Evolutionary conservation across 2,113 vertebrate genomes (phyloP).

Genomic region (Chloropsis cyanopogon): DNA sequence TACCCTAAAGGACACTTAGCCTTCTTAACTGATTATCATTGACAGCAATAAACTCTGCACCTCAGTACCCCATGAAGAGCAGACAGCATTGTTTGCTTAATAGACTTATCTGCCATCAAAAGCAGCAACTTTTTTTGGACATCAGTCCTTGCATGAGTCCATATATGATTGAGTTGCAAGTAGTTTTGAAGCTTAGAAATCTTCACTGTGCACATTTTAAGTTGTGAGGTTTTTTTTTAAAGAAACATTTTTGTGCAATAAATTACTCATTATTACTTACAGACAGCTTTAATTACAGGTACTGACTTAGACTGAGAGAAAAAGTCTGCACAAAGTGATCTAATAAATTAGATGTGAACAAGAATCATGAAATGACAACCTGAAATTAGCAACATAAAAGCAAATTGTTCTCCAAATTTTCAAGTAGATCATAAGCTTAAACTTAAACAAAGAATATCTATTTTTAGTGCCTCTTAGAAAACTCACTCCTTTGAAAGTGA

Average conservation of each 20-base stretch:
- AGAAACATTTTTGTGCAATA: not conserved
- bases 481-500: not conserved
- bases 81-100: not conserved
- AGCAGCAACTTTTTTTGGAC: not conserved
- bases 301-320: not conserved
- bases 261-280: not conserved
- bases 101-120: not conserved
- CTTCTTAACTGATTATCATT: not conserved
- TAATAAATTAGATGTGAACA: constrained; percentile 9
- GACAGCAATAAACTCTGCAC: not conserved
- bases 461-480: constrained; percentile 7
- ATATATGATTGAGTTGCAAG: not conserved
- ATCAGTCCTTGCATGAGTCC: not conserved
- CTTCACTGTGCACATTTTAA: not conserved
- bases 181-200: not conserved
- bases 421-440: not conserved
- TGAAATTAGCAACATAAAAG: constrained; percentile 49
- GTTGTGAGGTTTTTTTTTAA: not conserved
- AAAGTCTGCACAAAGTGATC: not conserved
- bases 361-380: constrained; percentile 3
- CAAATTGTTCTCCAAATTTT: constrained; percentile 8
- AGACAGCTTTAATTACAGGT: constrained; percentile 21
- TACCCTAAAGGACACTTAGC: not conserved
- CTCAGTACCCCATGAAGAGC: not conserved
- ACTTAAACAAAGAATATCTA: not conserved